phyloP scores from a whole-genome alignment of 2,797 vertebrate genomes.

The Enteromius radiatus region DNA sequence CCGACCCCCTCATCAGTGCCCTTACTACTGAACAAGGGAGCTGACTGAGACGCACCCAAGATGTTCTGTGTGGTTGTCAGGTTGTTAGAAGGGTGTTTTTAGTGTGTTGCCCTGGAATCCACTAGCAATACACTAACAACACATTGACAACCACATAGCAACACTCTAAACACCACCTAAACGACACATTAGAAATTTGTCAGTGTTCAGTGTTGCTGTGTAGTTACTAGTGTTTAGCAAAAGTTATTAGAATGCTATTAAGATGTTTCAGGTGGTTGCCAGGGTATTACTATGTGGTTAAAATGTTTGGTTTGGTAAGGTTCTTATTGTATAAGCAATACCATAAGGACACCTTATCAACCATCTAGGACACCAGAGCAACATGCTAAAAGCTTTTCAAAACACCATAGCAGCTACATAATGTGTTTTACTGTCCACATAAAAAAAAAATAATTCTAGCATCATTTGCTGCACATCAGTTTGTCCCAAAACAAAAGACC shows the following conservation, averaged over 20 bases:
- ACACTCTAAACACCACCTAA: not conserved
- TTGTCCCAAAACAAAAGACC: not conserved
- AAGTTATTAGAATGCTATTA: no score
- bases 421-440: not conserved
- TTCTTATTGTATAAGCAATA: not conserved
- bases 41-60: no score
- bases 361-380: not conserved
- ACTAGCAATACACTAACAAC: not conserved
- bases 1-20: no score
- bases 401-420: not conserved
- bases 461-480: not conserved
- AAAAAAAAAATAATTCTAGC: no score
- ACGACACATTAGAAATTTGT: not conserved
- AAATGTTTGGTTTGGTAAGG: not conserved
- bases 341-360: not conserved
- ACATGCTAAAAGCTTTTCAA: not conserved
- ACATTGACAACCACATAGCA: not conserved
- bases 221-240: no score
- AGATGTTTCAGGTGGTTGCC: not conserved
- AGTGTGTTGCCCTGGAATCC: not conserved
- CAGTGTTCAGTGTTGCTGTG: no score
- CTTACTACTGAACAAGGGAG: no score
- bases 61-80: no score
- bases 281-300: not conserved
- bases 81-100: no score